phyloP scores from a whole-genome alignment of 2,888 invertebrate species.

The Pterostichus madidus region DNA sequence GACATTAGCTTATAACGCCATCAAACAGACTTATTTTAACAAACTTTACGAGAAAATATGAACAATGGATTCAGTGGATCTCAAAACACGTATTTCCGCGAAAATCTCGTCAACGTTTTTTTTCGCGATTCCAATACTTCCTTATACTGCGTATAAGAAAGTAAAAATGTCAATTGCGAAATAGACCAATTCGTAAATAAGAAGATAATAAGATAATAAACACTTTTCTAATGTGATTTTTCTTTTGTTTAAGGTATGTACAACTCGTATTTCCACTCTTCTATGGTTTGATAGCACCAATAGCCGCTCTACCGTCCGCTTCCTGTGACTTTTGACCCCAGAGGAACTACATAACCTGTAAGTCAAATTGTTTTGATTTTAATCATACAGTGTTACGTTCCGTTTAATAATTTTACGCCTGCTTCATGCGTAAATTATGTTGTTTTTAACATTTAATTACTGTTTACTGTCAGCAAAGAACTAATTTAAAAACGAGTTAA shows the following conservation, averaged over 20 bases:
- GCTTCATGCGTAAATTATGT: slow-evolving; percentile 9
- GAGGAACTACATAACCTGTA: slow-evolving; percentile 22
- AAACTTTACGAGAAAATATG: no score
- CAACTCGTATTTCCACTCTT: background rate
- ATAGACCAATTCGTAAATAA: no score
- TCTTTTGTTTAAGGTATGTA: slow-evolving; percentile 30
- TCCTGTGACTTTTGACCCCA: background rate
- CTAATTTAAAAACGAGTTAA: background rate
- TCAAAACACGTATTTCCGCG: no score
- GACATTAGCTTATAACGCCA: no score
- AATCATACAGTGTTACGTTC: slow-evolving; percentile 8
- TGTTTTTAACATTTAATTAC: background rate
- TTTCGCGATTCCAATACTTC: no score
- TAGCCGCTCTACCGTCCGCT: background rate
- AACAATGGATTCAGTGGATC: no score
- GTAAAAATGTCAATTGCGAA: no score
- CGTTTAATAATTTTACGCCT: slow-evolving; percentile 15
- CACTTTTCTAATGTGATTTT: background rate
- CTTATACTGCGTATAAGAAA: no score
- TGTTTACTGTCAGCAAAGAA: background rate
- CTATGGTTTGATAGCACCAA: background rate
- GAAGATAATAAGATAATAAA: no score
- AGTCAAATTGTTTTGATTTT: slow-evolving; percentile 25
- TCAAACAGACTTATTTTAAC: no score
- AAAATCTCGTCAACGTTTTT: no score